Percentiles rank a stretch among this genome's conserved stretches.
Conservation (phyloP, 1,140 invertebrate species). For the Mizuhopecten yessoensis region DNA sequence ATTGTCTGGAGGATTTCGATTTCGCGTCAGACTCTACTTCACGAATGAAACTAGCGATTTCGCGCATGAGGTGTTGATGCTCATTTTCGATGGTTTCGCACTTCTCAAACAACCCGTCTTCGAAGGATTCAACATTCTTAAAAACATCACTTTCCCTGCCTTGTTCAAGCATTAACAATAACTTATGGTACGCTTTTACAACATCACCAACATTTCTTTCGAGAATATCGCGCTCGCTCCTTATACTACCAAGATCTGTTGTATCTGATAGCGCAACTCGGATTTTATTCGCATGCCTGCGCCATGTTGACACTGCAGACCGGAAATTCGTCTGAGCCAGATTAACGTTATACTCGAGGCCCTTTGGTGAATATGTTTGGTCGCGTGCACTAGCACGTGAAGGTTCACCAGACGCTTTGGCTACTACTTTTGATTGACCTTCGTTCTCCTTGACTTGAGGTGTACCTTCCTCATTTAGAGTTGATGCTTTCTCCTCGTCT, state of each 20-base stretch:
- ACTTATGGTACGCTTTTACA: not conserved
- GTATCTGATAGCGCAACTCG: not conserved
- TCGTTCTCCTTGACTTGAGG: too few species aligned
- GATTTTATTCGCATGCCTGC: not conserved
- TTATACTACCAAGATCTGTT: not conserved
- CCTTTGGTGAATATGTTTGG: too few species aligned
- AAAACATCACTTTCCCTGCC: not conserved
- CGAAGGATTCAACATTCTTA: not conserved
- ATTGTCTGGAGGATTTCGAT: not conserved
- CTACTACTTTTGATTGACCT: too few species aligned
- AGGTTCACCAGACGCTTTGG: too few species aligned
- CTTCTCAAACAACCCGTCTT: not conserved
- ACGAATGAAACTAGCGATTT: not conserved
- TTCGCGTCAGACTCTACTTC: not conserved
- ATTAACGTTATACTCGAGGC: not conserved
- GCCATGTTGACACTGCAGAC: not conserved
- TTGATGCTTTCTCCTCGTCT: too few species aligned
- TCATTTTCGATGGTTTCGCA: not conserved
- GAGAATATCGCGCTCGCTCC: not conserved
- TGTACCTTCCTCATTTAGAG: too few species aligned
- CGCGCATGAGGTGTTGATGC: not conserved
- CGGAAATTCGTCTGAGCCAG: not conserved
- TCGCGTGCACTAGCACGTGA: too few species aligned
- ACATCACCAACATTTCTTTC: not conserved
- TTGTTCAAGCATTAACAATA: not conserved